Percentiles rank a stretch among this genome's conserved stretches.
Evolutionary conservation across 2,113 vertebrate genomes (phyloP).

Genomic region (Aix galericulata): DNA sequence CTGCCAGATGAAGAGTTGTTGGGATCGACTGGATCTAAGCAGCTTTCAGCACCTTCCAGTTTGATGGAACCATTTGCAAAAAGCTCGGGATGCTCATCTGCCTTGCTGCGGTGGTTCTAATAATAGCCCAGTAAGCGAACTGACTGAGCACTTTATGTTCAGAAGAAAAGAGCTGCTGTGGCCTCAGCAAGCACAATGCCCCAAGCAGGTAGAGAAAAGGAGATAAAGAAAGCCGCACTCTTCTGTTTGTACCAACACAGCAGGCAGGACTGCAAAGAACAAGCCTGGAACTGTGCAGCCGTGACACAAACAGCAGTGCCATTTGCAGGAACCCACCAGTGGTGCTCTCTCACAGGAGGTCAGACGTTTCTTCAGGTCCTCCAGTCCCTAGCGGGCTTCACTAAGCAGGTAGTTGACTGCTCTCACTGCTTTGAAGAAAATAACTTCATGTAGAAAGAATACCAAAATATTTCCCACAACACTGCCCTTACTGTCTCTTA

Average conservation of each 20-base stretch:
- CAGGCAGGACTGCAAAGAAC: not conserved
- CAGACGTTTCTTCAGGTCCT: not conserved
- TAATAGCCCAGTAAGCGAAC: not conserved
- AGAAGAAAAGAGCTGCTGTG: not conserved
- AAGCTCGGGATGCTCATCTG: not conserved
- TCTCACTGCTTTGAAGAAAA: not conserved
- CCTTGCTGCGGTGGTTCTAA: not conserved
- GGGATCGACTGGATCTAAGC: not conserved
- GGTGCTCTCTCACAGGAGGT: not conserved
- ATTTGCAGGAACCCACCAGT: not conserved
- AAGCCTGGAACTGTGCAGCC: not conserved
- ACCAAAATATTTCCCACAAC: not conserved
- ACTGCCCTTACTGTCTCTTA: not conserved
- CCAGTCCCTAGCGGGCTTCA: not conserved
- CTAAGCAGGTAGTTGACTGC: not conserved
- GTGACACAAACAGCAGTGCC: not conserved
- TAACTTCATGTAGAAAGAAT: not conserved
- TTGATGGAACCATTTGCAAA: not conserved
- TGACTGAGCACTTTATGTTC: not conserved
- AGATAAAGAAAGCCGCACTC: not conserved
- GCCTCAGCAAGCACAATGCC: not conserved
- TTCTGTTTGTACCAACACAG: not conserved
- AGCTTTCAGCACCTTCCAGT: not conserved
- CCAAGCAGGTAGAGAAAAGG: not conserved
- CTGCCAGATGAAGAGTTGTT: not conserved